phyloP scores from a whole-genome alignment of 53 echinoderm and acorn worm genomes.

The Paracentrotus lividus region DNA sequence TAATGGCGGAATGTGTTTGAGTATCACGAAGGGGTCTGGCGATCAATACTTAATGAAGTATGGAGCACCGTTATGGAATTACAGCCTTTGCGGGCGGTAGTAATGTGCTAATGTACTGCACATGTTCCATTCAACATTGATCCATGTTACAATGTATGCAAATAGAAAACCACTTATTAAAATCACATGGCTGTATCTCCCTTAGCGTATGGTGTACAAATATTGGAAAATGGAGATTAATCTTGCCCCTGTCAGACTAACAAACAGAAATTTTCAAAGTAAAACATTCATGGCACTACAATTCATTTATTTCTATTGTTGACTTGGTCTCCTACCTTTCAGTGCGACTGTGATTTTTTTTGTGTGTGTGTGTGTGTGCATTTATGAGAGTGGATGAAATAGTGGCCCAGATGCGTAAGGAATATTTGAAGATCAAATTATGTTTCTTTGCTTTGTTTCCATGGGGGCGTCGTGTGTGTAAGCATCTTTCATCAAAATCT shows the following conservation, averaged over 20 bases:
- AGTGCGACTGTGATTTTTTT: too few species aligned
- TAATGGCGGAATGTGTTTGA: not conserved
- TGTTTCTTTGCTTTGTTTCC: slow-evolving; percentile 18
- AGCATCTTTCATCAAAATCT: not conserved
- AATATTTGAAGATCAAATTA: not conserved
- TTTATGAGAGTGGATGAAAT: not conserved
- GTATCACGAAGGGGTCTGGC: not conserved
- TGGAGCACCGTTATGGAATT: not conserved
- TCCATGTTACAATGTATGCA: slow-evolving; percentile 34
- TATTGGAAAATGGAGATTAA: not conserved
- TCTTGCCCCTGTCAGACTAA: too few species aligned
- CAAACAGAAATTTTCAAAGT: too few species aligned
- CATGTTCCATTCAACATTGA: slow-evolving; percentile 8
- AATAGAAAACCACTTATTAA: slow-evolving; percentile 9
- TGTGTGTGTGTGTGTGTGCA: too few species aligned
- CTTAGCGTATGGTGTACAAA: not conserved
- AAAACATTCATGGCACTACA: too few species aligned
- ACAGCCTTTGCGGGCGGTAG: not conserved
- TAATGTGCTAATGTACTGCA: slow-evolving; percentile 10
- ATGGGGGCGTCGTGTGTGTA: not conserved
- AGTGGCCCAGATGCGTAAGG: not conserved
- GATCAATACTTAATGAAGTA: slow-evolving; percentile 22
- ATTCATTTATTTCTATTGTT: too few species aligned
- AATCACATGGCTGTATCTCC: not conserved
- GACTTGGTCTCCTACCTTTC: too few species aligned